phyloP scores from a whole-genome alignment of 2,888 invertebrate species.

The Microchrysa polita region DNA sequence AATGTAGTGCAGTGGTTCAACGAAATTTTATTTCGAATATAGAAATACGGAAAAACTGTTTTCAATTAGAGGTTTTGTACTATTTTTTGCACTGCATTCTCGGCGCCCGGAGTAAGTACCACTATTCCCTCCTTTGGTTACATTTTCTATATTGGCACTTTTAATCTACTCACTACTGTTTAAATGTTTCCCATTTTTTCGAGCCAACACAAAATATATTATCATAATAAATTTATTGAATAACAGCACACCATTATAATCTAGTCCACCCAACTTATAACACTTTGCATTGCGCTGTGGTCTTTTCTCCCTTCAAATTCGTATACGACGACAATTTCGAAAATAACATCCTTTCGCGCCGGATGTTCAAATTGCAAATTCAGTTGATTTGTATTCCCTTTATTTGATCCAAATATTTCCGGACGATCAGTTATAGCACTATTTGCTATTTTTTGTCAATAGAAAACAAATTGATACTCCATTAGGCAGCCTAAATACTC shows the following conservation, averaged over 20 bases:
- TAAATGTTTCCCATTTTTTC: too few relatives aligned
- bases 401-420: slow-evolving; percentile 37
- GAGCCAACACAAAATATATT: too few relatives aligned
- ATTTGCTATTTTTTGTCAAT: slow-evolving; percentile 29
- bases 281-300: not conserved
- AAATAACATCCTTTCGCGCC: slow-evolving; percentile 24
- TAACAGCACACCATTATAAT: not conserved
- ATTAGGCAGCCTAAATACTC: slow-evolving; percentile 32
- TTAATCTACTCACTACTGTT: too few relatives aligned
- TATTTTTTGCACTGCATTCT: too few relatives aligned
- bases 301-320: not conserved
- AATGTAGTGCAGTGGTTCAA: too few relatives aligned
- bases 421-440: slow-evolving; percentile 25
- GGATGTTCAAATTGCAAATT: slow-evolving; percentile 31
- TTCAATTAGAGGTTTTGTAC: too few relatives aligned
- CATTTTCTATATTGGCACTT: too few relatives aligned
- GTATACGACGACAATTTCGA: not conserved
- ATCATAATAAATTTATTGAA: not conserved
- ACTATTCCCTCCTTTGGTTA: too few relatives aligned
- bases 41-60: too few relatives aligned
- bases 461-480: slow-evolving; percentile 44
- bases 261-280: not conserved
- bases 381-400: slow-evolving; percentile 41
- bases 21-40: too few relatives aligned
- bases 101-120: too few relatives aligned